phyloP scores from a whole-genome alignment of 2,888 invertebrate genomes.

The Zaprionus lineosus region DNA sequence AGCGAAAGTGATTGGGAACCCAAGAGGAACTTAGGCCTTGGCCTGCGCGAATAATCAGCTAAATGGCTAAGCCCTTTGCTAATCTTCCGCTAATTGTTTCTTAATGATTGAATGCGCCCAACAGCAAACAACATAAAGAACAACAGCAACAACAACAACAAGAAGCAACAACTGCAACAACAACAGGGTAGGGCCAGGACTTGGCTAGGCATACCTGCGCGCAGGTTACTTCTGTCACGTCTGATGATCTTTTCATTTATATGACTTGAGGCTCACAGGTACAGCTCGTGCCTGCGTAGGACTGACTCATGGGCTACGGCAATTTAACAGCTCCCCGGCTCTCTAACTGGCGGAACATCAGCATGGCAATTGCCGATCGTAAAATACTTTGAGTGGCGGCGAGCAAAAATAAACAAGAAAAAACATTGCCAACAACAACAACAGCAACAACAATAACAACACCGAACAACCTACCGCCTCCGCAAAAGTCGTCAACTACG shows the following conservation, averaged over 20 bases:
- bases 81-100: slow-evolving; percentile 74
- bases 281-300: slow-evolving; percentile 28
- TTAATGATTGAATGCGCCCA: slow-evolving; percentile 62
- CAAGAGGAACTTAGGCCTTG: slow-evolving; percentile 13
- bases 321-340: slow-evolving; percentile 17
- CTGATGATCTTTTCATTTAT: slow-evolving; percentile 41
- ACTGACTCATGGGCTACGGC: slow-evolving; percentile 55
- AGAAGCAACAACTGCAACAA: slow-evolving; percentile 1
- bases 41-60: slow-evolving; percentile 24
- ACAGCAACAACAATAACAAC: slow-evolving; percentile 30
- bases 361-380: slow-evolving; percentile 55
- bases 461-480: slow-evolving; percentile 39
- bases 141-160: slow-evolving; percentile 4
- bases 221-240: slow-evolving; percentile 13
- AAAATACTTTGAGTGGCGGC: slow-evolving; percentile 35
- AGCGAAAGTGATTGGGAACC: slow-evolving; percentile 57
- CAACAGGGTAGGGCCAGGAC: too few species aligned
- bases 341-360: slow-evolving; percentile 23
- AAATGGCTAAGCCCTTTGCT: slow-evolving; percentile 41
- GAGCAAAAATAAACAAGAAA: slow-evolving; percentile 34
- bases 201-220: slow-evolving; percentile 8
- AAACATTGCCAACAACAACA: slow-evolving; percentile 1
- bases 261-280: slow-evolving; percentile 9
- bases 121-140: slow-evolving; percentile 1
- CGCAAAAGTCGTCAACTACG: slow-evolving; percentile 1